phyloP scores from a whole-genome alignment of 1,140 invertebrate genomes.

The Sminthurinus signatus region DNA sequence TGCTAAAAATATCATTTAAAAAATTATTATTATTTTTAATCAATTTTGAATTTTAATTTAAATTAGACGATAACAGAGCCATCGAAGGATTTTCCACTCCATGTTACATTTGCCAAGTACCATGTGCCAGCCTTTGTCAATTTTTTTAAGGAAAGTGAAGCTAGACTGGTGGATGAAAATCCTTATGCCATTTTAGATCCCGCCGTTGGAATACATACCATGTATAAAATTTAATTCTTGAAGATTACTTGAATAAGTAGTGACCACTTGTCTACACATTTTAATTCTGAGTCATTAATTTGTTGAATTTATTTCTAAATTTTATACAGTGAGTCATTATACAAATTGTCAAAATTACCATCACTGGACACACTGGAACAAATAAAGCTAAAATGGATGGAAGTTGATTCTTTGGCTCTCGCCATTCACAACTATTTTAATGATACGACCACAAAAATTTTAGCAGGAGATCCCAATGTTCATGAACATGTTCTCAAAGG shows the following conservation, averaged over 20 bases:
- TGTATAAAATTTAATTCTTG: slow-evolving; percentile 8
- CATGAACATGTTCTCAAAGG: neutral
- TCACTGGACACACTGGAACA: neutral
- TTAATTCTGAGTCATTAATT: too few species aligned
- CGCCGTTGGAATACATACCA: slow-evolving; percentile 18
- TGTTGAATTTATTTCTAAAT: too few species aligned
- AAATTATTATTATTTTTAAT: too few species aligned
- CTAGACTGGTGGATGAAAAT: slow-evolving; percentile 8
- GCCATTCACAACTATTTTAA: slow-evolving; percentile 8
- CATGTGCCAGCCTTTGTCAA: slow-evolving; percentile 10
- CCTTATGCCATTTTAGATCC: slow-evolving; percentile 14
- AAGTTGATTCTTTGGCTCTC: slow-evolving; percentile 8
- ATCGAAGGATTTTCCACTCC: neutral
- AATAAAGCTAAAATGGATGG: slow-evolving; percentile 6
- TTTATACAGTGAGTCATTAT: neutral
- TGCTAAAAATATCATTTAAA: too few species aligned
- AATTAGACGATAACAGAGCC: too few species aligned
- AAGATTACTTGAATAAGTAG: too few species aligned
- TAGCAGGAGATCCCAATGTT: neutral
- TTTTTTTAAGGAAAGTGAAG: slow-evolving; percentile 17
- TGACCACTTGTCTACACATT: too few species aligned
- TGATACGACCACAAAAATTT: neutral
- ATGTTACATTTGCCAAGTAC: slow-evolving; percentile 4
- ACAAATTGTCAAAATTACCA: neutral
- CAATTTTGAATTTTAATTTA: too few species aligned